Conservation (phyloP, 2,113 vertebrate genomes). For the Orientallactaga bullata region DNA sequence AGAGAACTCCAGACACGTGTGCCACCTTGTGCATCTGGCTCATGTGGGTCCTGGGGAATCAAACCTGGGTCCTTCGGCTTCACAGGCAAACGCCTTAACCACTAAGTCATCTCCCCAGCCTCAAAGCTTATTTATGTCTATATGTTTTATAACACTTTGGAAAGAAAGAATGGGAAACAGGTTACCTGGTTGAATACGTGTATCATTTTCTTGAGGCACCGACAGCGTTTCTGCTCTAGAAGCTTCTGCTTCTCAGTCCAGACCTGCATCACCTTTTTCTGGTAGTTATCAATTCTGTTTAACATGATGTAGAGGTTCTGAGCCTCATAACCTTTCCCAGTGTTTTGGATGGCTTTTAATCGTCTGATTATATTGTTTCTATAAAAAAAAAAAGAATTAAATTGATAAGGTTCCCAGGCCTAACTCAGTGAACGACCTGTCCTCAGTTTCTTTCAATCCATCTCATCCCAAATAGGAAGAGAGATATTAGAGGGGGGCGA, state of each 20-base stretch:
- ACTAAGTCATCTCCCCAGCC: no score
- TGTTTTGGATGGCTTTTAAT: slow-evolving; percentile 75
- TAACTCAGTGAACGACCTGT: slow-evolving; percentile 14
- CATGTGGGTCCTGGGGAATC: no score
- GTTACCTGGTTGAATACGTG: slow-evolving; percentile 78
- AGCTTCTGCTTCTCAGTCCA: slow-evolving; percentile 76
- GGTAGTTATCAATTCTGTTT: slow-evolving; percentile 76
- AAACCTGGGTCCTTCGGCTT: no score
- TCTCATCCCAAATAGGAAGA: background rate
- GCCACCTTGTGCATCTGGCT: no score
- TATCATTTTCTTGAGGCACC: slow-evolving; percentile 72
- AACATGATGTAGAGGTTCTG: slow-evolving; percentile 72
- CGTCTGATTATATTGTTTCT: slow-evolving; percentile 75
- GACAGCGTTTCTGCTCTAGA: slow-evolving; percentile 68
- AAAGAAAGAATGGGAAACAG: background rate
- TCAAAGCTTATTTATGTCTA: background rate
- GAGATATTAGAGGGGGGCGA: background rate
- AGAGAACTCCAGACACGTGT: no score
- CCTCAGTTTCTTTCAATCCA: background rate
- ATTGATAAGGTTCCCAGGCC: background rate
- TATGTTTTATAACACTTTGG: background rate
- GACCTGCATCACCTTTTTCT: slow-evolving; percentile 72
- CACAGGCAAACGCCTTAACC: no score
- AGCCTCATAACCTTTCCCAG: slow-evolving; percentile 75
- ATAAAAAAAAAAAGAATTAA: slow-evolving; percentile 62